phyloP scores from a whole-genome alignment of 2,797 vertebrate species.

The Falco naumanni region DNA sequence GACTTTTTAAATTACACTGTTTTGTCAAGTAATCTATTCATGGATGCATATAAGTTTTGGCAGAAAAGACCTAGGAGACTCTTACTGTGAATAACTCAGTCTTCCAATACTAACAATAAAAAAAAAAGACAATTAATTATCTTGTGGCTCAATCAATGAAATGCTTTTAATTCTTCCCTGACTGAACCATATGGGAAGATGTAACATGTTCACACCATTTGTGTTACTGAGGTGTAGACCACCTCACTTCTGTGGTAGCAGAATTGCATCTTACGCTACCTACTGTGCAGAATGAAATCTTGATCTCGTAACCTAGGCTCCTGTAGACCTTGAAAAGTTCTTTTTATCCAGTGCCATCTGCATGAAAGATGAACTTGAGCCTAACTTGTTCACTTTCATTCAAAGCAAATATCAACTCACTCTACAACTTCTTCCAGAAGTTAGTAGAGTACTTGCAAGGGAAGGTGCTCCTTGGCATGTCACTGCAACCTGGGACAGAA shows the following conservation, averaged over 20 bases:
- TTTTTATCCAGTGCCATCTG: not conserved
- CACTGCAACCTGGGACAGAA: not conserved
- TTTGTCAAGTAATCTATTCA: not conserved
- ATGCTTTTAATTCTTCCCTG: not conserved
- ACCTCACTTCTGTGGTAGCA: not conserved
- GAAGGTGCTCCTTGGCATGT: not conserved
- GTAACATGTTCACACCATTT: not conserved
- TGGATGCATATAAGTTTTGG: not conserved
- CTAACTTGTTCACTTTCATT: not conserved
- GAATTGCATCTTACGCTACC: not conserved
- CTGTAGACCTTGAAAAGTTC: not conserved
- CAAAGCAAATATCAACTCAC: not conserved
- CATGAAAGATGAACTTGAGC: not conserved
- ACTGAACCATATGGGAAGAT: not conserved
- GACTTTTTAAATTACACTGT: not conserved
- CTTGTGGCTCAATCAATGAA: not conserved
- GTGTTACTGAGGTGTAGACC: not conserved
- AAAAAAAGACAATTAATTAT: fast-evolving
- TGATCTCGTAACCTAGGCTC: not conserved
- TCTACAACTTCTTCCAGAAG: not conserved
- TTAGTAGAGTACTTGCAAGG: not conserved
- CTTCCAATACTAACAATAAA: not conserved
- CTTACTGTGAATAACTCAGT: not conserved
- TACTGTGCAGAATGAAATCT: not conserved
- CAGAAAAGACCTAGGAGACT: not conserved